Percentiles rank a stretch among this genome's conserved stretches.
These are phyloP conservation scores for Trachurus trachurus DNA, from an alignment of 2,797 vertebrate species.

Conservation along the genomic window DNA sequence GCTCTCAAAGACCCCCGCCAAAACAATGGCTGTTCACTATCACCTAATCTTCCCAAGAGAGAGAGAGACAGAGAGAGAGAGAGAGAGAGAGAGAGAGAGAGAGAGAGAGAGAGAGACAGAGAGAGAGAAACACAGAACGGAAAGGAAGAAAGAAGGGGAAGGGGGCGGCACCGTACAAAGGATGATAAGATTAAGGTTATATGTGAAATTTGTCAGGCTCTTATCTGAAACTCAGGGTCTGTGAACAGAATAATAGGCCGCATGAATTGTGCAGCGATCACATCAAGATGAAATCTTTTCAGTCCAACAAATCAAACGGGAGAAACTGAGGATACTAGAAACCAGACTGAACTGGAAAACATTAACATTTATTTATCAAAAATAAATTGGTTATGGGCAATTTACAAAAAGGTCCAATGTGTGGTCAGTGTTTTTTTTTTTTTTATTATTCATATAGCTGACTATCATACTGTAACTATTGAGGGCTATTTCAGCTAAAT, in stretches of 20 bases:
- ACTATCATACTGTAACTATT: background rate
- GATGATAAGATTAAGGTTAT: constrained; percentile 83
- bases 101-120: constrained; percentile 40
- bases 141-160: constrained; percentile 50
- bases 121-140: constrained; percentile 52
- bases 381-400: background rate
- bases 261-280: constrained; percentile 65
- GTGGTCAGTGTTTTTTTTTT: background rate
- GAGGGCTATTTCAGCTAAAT: background rate
- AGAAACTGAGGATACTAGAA: constrained; percentile 67
- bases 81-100: constrained; percentile 18
- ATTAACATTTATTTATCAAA: background rate
- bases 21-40: constrained; percentile 85
- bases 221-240: constrained; percentile 85
- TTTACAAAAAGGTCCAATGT: background rate
- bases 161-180: constrained; percentile 67
- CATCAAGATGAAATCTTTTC: constrained; percentile 77
- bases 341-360: constrained; percentile 50
- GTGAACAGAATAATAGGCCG: constrained; percentile 76
- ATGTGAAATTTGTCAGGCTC: constrained; percentile 84
- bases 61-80: too few species aligned
- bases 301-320: constrained; percentile 73
- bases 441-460: background rate
- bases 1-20: constrained; percentile 73
- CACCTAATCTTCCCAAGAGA: constrained; percentile 70